Evolutionary conservation across 1,140 invertebrate species (phyloP).

Genomic region (Conus ventricosus): DNA sequence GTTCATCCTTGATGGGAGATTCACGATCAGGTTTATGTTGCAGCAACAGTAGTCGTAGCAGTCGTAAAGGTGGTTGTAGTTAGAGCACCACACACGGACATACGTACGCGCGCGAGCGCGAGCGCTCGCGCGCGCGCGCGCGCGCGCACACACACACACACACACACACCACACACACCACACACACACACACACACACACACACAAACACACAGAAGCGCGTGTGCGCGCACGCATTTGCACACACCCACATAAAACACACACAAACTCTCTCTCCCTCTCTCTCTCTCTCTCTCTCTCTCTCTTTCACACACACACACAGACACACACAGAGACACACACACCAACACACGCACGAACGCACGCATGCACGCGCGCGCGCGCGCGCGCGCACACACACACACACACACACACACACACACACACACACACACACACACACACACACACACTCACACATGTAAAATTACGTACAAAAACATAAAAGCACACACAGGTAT

Average conservation of each 20-base stretch:
- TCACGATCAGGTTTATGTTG: too few relatives aligned
- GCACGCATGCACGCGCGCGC: background rate
- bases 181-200: background rate
- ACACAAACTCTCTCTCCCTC: background rate
- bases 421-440: background rate
- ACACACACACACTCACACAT: slow-evolving; percentile 11
- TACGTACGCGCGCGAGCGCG: too few relatives aligned
- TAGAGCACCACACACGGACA: background rate
- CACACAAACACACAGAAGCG: background rate
- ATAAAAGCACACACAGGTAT: background rate
- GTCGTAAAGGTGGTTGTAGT: too few relatives aligned
- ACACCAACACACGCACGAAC: background rate
- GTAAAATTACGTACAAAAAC: background rate
- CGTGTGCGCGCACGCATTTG: too few relatives aligned
- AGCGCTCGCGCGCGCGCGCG: too few relatives aligned
- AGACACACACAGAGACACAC: background rate
- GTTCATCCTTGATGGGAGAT: too few relatives aligned
- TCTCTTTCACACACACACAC: background rate
- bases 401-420: background rate
- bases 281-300: too few relatives aligned
- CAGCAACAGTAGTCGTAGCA: too few relatives aligned
- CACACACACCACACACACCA: background rate
- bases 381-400: background rate
- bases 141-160: too few relatives aligned
- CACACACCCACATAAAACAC: background rate